phyloP scores from a whole-genome alignment of 2,888 invertebrate genomes.

The Lasiommata megera region DNA sequence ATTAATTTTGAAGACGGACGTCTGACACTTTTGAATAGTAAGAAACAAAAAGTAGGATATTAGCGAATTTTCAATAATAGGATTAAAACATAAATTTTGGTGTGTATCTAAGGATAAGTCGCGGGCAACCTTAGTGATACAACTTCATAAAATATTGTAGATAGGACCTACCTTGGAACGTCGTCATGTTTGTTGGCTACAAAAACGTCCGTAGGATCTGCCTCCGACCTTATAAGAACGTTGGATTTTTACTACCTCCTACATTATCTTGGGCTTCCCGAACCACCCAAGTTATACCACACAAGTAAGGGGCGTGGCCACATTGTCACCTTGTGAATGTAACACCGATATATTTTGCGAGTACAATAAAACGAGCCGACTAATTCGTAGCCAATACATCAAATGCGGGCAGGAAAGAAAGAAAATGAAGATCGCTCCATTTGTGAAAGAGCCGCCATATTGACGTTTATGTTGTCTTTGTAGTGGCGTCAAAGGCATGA shows the following conservation, averaged over 20 bases:
- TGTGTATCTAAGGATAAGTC: too few species aligned
- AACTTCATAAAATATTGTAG: too few species aligned
- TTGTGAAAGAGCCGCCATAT: constrained; percentile 57
- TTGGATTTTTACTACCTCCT: not conserved
- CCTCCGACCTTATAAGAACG: too few species aligned
- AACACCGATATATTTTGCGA: constrained; percentile 48
- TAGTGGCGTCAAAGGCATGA: constrained; percentile 72
- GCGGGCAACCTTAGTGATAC: too few species aligned
- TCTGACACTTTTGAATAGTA: too few species aligned
- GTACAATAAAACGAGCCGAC: constrained; percentile 62
- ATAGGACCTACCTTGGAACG: too few species aligned
- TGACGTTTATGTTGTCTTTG: constrained; percentile 77
- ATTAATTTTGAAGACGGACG: too few species aligned
- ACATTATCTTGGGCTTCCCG: not conserved
- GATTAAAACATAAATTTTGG: too few species aligned
- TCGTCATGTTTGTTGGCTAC: too few species aligned
- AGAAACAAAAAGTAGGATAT: too few species aligned
- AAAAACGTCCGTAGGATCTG: too few species aligned
- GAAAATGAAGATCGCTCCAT: constrained; percentile 42
- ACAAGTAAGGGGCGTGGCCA: constrained; percentile 71
- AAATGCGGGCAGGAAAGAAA: constrained; percentile 58
- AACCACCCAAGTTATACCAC: constrained; percentile 74
- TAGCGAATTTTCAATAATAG: too few species aligned
- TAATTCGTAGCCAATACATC: constrained; percentile 78
- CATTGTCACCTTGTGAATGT: constrained; percentile 70